Conservation (phyloP, 2,797 vertebrate genomes). For the Artibeus jamaicensis region DNA sequence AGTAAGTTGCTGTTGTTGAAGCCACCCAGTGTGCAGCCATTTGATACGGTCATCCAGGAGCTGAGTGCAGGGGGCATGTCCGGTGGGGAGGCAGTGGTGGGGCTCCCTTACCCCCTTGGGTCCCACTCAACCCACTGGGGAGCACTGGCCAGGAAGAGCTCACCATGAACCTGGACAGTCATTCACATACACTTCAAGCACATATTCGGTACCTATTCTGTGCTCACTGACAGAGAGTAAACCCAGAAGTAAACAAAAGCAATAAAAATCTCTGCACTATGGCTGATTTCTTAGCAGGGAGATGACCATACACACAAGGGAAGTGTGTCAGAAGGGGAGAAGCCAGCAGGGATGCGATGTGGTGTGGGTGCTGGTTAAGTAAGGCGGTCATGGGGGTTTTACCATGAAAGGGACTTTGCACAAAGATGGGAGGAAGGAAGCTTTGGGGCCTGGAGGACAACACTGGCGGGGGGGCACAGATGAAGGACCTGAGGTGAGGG, state of each 20-base stretch:
- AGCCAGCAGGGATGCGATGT: too few relatives aligned
- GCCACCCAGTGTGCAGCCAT: neutral
- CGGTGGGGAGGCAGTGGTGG: neutral
- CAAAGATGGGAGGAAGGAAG: neutral
- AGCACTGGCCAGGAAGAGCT: neutral
- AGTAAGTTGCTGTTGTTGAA: neutral
- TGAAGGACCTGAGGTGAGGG: too few relatives aligned
- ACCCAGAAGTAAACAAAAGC: neutral
- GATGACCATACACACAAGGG: neutral
- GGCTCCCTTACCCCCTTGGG: neutral
- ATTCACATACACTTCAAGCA: neutral
- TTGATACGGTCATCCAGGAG: neutral
- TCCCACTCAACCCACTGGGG: neutral
- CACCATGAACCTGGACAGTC: neutral
- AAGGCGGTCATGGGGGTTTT: rapidly evolving
- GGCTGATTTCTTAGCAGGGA: neutral
- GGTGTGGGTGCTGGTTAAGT: neutral
- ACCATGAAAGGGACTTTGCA: neutral
- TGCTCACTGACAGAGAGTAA: neutral
- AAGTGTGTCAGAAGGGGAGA: neutral
- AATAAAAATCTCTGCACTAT: neutral
- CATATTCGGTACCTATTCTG: neutral
- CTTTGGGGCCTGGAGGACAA: neutral
- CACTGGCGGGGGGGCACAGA: neutral
- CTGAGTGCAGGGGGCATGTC: neutral